Evolutionary conservation across 92 coral and sea anemone genomes (phyloP).

Genomic region (Umimayanthus chanpuru): DNA sequence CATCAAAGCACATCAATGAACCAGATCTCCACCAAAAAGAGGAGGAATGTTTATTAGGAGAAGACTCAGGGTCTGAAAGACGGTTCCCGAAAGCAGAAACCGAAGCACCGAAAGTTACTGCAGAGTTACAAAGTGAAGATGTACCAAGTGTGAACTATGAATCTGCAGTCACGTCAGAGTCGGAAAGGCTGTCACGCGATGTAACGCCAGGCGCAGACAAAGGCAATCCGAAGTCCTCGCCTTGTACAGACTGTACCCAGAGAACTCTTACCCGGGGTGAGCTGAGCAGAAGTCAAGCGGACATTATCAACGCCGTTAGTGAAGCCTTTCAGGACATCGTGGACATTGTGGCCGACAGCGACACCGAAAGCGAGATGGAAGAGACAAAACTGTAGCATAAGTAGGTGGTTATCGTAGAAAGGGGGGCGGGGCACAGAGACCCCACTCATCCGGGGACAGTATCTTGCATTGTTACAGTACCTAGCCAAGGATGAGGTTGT

Average conservation of each 20-base stretch:
- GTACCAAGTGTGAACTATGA: background rate
- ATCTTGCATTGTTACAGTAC: background rate
- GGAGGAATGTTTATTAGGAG: background rate
- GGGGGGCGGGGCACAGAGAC: background rate
- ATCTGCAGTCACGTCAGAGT: background rate
- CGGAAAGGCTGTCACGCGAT: background rate
- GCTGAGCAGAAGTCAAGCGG: constrained; percentile 73
- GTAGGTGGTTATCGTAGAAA: background rate
- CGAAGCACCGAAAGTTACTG: background rate
- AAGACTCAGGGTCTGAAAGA: background rate
- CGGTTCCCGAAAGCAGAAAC: background rate
- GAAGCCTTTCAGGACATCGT: constrained; percentile 79
- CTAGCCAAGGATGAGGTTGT: background rate
- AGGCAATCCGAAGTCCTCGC: background rate
- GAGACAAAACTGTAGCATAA: constrained; percentile 64
- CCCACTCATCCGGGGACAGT: background rate
- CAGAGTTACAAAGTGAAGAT: background rate
- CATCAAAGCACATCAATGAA: background rate
- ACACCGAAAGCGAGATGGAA: constrained; percentile 61
- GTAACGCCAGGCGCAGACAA: background rate
- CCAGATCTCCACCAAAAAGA: background rate
- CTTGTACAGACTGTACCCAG: background rate
- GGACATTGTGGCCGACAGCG: constrained; percentile 57
- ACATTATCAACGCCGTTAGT: constrained; percentile 79
- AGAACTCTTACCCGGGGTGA: constrained; percentile 20